Evolutionary conservation across 2,113 vertebrate genomes (phyloP), one percentile per base, ranked within the genome.

Genomic region (Erythrolamprus reginae): DNA sequence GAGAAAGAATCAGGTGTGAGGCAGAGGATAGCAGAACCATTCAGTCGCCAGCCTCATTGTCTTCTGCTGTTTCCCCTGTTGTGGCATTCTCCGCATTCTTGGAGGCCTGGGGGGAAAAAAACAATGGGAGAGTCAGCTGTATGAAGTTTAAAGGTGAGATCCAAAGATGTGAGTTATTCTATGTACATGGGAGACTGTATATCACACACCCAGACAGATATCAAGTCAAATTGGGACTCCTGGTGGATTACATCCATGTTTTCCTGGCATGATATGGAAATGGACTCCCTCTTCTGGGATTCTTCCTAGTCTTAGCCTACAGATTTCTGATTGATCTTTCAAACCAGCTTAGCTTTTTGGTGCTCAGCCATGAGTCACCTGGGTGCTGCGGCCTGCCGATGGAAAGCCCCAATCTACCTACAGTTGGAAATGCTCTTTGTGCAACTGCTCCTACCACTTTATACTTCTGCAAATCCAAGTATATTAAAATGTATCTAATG

Each of bases 11-110:
- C 56, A 93, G 96, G 95, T 91, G 92, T 89, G 45, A 93, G 94
- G 89, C 83, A 91, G 89, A 93, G 91, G 96, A 91, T 89, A 94
- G 65, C 0, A 87, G 92, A 90, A 92, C 88, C 61, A 83, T 93
- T 98, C 98, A 99, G 94, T 99, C 98, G 10, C 98, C 98, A n/a
- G 98, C 98, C 95, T 98, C 98, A 1, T 98, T 98, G 94, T 99
- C 98, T 89, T 97, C 97, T 10, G 95, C 95, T 0, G 98, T 97
- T 92, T 98, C 98, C 92, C 98, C 99, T 24, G 98, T 97, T 94
- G 98, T 98, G 91, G 98, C 98, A 0, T 96, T 98, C 95, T 99
- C 98, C 0, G 98, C 98, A 3, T 98, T 99, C 97, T 98, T 99
- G 91, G 99, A 98, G 90, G 99, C 99, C 99, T 99, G 91, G n/a